A percentile compares a stretch with the other conserved stretches of the same genome.
These are phyloP conservation scores for Actinemys pallida DNA, from an alignment of 2,113 vertebrate species.

Conservation along the genomic window DNA sequence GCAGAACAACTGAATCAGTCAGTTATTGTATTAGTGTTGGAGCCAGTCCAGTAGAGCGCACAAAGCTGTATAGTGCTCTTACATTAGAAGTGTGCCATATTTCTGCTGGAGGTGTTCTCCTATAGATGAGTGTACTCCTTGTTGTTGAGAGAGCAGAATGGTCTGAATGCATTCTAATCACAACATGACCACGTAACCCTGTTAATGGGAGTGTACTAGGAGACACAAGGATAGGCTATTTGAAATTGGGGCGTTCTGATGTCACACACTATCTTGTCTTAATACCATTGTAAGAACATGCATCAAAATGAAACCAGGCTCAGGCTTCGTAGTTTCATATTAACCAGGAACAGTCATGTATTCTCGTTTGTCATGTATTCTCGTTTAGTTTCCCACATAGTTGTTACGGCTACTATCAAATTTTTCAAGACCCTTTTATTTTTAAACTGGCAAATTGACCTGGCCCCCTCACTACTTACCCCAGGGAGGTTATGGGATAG, in stretches of 20 bases:
- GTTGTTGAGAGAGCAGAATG: background rate
- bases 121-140: background rate
- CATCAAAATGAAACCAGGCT: background rate
- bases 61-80: background rate
- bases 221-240: background rate
- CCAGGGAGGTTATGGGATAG: background rate
- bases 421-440: background rate
- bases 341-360: fast-evolving
- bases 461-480: background rate
- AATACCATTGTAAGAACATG: background rate
- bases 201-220: background rate
- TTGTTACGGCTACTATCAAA: background rate
- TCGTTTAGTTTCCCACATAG: background rate
- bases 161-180: no score
- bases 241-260: background rate
- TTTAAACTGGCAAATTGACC: background rate
- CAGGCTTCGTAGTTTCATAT: background rate
- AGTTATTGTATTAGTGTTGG: background rate
- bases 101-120: background rate
- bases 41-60: background rate
- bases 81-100: background rate
- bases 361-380: background rate
- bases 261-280: background rate
- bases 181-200: background rate
- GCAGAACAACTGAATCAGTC: background rate